Percentiles rank a stretch among this genome's conserved stretches.
Conservation (phyloP, 2,888 invertebrate species). For the Empis livida region DNA sequence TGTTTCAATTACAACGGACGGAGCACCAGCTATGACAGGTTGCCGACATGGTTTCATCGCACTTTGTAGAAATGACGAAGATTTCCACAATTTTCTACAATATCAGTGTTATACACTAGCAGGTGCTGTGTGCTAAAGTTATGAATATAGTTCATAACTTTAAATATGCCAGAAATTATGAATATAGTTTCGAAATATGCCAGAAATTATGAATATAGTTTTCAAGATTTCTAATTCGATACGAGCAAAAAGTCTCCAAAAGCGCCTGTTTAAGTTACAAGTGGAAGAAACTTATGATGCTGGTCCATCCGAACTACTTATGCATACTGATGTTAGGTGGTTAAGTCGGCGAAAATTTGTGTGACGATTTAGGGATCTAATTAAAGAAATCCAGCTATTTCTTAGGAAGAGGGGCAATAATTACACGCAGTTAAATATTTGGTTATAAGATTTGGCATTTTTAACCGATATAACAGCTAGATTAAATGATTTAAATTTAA, state of each 20-base stretch:
- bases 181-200: neutral
- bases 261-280: neutral
- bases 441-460: constrained; percentile 13
- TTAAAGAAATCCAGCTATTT: neutral
- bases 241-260: neutral
- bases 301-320: constrained; percentile 2
- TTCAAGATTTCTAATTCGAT: constrained; percentile 1
- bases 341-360: constrained; percentile 4
- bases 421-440: constrained; percentile 10
- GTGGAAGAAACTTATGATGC: neutral
- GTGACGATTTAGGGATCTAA: neutral
- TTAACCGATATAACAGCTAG: constrained; percentile 14
- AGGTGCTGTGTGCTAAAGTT: neutral
- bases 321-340: constrained; percentile 6
- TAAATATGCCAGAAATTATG: constrained; percentile 1
- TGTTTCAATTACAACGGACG: neutral
- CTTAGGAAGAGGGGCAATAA: constrained; percentile 8
- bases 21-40: constrained; percentile 2
- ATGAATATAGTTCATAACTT: too few species aligned
- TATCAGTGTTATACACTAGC: constrained; percentile 1
- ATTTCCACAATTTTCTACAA: constrained; percentile 1
- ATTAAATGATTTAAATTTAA: constrained; percentile 13
- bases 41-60: constrained; percentile 1
- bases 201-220: neutral
- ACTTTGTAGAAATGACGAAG: constrained; percentile 1